Conservation (phyloP, 1,140 invertebrate genomes). For the Ooceraea biroi region DNA sequence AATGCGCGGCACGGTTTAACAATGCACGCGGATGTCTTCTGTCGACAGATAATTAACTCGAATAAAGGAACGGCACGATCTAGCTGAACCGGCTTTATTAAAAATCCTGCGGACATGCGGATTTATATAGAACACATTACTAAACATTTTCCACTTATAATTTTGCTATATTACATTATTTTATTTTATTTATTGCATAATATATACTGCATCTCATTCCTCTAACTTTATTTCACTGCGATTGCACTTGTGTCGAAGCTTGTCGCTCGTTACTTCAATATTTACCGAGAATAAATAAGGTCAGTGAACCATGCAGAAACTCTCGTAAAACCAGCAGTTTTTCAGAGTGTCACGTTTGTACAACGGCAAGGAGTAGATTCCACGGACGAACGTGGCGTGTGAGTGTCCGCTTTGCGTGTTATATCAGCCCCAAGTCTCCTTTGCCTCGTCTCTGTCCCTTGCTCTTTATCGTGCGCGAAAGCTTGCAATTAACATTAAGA, state of each 20-base stretch:
- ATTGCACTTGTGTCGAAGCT: no score
- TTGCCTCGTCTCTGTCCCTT: not conserved
- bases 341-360: not conserved
- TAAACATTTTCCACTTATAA: not conserved
- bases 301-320: not conserved
- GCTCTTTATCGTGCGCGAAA: constrained; percentile 16
- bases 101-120: not conserved
- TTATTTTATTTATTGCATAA: no score
- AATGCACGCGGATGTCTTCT: constrained; percentile 26
- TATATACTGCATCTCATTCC: no score
- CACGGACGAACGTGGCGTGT: constrained; percentile 2
- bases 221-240: no score
- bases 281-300: no score
- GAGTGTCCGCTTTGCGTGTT: not conserved
- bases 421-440: not conserved
- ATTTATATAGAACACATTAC: not conserved
- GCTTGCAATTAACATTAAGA: constrained; percentile 22
- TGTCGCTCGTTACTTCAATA: no score
- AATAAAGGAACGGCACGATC: constrained; percentile 22
- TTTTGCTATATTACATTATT: no score
- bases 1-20: constrained; percentile 45
- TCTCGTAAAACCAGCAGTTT: not conserved
- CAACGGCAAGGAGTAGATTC: not conserved
- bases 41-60: constrained; percentile 56
- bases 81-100: not conserved